These are phyloP conservation scores for Coluber constrictor DNA, from an alignment of 2,797 vertebrate species.

Conservation along the genomic window DNA sequence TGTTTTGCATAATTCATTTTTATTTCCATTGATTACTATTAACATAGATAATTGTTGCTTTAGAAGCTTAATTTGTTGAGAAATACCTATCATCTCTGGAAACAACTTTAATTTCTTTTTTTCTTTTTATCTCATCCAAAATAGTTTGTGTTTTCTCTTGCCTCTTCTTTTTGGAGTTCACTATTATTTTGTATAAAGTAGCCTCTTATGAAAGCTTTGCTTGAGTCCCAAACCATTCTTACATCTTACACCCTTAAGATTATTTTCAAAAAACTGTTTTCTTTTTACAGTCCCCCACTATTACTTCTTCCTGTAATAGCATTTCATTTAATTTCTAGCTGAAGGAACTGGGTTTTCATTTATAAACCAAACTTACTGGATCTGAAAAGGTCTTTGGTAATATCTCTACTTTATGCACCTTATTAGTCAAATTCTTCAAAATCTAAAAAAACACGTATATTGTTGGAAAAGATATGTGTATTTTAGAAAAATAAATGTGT, in stretches of 20 bases:
- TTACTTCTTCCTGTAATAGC: not conserved
- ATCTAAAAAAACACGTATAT: not conserved
- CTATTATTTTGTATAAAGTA: not conserved
- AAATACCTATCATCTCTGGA: not conserved
- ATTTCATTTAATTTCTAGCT: not conserved
- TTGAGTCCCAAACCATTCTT: not conserved
- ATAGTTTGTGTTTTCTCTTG: not conserved
- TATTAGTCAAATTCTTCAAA: not conserved
- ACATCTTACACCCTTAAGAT: not conserved
- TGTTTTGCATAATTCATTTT: not conserved
- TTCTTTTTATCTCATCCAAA: not conserved
- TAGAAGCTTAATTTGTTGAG: not conserved
- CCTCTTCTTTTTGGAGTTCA: not conserved
- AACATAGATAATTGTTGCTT: not conserved
- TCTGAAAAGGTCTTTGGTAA: not conserved
- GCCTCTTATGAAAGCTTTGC: not conserved
- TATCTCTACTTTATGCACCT: not conserved
- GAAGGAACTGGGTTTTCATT: not conserved
- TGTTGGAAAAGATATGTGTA: not conserved
- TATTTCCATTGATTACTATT: not conserved
- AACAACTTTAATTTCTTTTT: not conserved
- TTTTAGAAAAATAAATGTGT: not conserved
- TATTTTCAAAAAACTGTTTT: not conserved
- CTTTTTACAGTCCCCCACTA: not conserved
- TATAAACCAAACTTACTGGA: not conserved